phyloP scores from a whole-genome alignment of 2,113 vertebrate genomes.

The Dolichotis patagonum region DNA sequence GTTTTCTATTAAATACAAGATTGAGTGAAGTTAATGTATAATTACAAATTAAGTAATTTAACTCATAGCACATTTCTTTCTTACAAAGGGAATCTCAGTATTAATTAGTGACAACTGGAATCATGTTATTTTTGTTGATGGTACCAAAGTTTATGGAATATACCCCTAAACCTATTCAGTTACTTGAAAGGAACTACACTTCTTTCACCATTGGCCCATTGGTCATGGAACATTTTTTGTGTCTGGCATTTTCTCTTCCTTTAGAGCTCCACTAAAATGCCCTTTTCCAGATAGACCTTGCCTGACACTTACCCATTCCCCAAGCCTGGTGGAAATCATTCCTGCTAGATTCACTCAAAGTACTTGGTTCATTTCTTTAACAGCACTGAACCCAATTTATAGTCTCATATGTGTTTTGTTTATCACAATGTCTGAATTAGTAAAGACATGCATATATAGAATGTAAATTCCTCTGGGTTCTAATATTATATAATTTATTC shows the following conservation, averaged over 20 bases:
- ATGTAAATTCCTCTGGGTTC: neutral
- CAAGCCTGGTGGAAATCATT: neutral
- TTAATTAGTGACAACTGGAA: neutral
- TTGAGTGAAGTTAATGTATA: neutral
- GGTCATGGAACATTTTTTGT: neutral
- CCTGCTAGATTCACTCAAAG: neutral
- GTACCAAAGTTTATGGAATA: neutral
- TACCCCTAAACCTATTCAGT: neutral
- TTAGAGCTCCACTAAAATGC: neutral
- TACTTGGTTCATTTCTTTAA: neutral
- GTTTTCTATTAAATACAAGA: constrained; percentile 30
- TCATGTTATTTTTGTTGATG: neutral
- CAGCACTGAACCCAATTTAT: neutral
- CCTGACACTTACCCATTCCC: neutral
- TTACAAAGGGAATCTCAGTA: constrained; percentile 16
- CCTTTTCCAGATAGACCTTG: neutral
- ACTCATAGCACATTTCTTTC: neutral
- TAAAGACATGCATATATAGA: neutral
- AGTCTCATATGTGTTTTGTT: neutral
- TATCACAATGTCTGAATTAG: constrained; percentile 6
- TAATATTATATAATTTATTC: neutral
- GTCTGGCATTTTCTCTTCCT: neutral
- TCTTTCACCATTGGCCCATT: neutral
- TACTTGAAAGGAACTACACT: neutral
- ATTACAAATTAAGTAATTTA: constrained; percentile 43